These are phyloP conservation scores for Lymantria monacha DNA, from an alignment of 2,888 invertebrate species.

Conservation along the genomic window DNA sequence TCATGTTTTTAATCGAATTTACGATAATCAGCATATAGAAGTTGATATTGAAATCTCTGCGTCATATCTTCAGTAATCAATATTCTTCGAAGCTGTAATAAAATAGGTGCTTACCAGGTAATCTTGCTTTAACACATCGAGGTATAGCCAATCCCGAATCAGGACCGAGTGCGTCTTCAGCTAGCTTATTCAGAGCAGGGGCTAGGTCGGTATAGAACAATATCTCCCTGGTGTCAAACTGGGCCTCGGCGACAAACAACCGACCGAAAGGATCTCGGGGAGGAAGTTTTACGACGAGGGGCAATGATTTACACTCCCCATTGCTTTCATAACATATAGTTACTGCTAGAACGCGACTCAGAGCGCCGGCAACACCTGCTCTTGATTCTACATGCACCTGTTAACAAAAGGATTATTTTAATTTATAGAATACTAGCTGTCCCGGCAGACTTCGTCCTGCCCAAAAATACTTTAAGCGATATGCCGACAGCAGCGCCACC, in stretches of 20 bases:
- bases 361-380: constrained; percentile 86
- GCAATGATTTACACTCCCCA: constrained; percentile 59
- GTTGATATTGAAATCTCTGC: no score
- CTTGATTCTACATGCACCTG: constrained; percentile 73
- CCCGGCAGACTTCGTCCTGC: no score
- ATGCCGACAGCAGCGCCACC: no score
- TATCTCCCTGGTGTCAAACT: constrained; percentile 91
- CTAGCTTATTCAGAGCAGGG: constrained; percentile 87
- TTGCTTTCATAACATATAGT: constrained; percentile 83
- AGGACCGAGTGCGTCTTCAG: constrained; percentile 79
- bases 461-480: no score
- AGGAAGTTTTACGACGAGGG: constrained; percentile 88
- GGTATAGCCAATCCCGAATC: constrained; percentile 71
- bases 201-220: constrained; percentile 90
- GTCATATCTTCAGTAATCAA: no score
- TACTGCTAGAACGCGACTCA: constrained; percentile 91
- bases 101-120: constrained; percentile 67
- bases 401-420: constrained; percentile 1
- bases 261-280: constrained; percentile 91
- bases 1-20: no score
- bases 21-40: no score
- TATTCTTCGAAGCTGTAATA: no score
- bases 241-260: constrained; percentile 90
- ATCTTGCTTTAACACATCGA: constrained; percentile 86
- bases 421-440: neutral